These are phyloP conservation scores for Sinotaia quadrata DNA, from an alignment of 2,888 invertebrate species.

Conservation along the genomic window DNA sequence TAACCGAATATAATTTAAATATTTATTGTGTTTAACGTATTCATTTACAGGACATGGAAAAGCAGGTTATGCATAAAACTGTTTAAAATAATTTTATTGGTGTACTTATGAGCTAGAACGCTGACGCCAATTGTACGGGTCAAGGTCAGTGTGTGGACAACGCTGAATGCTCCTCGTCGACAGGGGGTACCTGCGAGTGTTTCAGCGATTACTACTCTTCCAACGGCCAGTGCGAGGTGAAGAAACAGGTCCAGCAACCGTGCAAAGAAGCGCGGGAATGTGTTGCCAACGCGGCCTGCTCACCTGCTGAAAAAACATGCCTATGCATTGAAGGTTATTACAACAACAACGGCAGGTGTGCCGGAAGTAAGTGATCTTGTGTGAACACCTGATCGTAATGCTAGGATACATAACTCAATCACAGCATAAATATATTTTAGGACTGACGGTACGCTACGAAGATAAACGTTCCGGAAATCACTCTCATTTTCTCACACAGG, in stretches of 20 bases:
- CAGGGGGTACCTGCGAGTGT: conserved; percentile 24
- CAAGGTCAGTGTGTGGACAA: conserved; percentile 31
- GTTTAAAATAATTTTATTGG: too few species aligned
- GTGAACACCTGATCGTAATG: too few species aligned
- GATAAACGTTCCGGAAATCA: too few species aligned
- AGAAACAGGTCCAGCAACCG: neutral
- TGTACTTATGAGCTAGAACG: too few species aligned
- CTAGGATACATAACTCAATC: too few species aligned
- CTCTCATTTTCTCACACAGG: too few species aligned
- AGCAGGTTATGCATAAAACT: too few species aligned
- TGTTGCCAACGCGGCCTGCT: conserved; percentile 30
- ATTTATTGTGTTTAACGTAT: too few species aligned
- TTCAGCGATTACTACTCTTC: conserved; percentile 19
- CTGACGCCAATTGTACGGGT: conserved; percentile 7
- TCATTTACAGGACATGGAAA: too few species aligned
- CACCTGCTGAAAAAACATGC: conserved; percentile 16
- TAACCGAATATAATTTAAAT: too few species aligned
- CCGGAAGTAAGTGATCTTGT: conserved; percentile 18
- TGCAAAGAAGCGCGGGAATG: conserved; percentile 27
- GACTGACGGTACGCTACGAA: too few species aligned
- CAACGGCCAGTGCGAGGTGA: conserved; percentile 15
- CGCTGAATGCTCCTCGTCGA: conserved; percentile 23
- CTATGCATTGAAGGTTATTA: conserved; percentile 23
- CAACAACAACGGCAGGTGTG: conserved; percentile 26
- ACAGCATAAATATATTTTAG: too few species aligned